phyloP scores from a whole-genome alignment of 2,113 vertebrate species.

The Podocnemis expansa region DNA sequence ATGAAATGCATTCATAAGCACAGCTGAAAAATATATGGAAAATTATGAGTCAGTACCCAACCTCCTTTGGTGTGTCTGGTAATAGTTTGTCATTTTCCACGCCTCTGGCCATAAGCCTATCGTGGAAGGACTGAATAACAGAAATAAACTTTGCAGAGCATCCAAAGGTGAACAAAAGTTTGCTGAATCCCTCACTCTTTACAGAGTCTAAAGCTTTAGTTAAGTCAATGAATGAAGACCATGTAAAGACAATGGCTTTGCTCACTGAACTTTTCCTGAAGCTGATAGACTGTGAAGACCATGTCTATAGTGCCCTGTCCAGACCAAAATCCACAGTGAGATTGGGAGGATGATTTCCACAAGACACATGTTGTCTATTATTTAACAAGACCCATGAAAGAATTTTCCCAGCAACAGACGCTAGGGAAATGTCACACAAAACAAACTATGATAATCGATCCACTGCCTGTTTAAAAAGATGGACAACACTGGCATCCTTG shows the following conservation, averaged over 20 bases:
- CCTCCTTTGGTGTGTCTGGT: neutral
- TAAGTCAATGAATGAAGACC: neutral
- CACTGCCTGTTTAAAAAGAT: neutral
- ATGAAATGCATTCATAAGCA: neutral
- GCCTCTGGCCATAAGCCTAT: neutral
- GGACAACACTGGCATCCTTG: neutral
- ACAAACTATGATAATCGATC: no score
- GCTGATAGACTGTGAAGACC: neutral
- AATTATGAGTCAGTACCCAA: neutral
- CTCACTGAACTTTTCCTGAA: neutral
- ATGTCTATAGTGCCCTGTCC: neutral
- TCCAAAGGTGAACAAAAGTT: neutral
- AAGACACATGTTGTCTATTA: neutral
- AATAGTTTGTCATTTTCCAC: neutral
- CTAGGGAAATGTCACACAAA: neutral
- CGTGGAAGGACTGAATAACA: neutral
- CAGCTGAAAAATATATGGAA: neutral
- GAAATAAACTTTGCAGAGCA: neutral
- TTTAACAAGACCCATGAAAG: neutral
- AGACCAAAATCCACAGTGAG: neutral
- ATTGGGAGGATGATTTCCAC: neutral
- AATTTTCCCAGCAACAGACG: neutral
- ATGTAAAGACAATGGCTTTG: neutral
- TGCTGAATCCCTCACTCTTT: neutral
- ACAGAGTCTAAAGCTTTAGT: neutral